Base-by-base conservation (phyloP, 1,140 invertebrate species). In the Trichonephila clavipes region DNA sequence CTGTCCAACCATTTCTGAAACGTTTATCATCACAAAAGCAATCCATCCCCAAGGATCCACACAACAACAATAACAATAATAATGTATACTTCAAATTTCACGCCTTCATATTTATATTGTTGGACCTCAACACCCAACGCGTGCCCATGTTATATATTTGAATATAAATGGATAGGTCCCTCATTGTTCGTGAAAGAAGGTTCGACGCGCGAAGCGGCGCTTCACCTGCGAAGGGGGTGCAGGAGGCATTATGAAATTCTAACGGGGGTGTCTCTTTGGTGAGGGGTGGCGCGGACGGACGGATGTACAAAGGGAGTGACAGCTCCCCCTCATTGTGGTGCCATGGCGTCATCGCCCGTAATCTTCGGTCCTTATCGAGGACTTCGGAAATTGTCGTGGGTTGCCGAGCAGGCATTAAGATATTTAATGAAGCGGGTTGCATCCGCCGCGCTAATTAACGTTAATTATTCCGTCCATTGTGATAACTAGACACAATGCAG, bases 391-490 rank as follows among this genome's bases (percentile, higher is more conserved):
- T 92, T 92, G 90, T 85, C 89, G 89, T 69, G 19, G 89, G 44
- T 51, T 28, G 64, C 28, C 90, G 90, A n/a, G 81, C 81, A 21
- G 90, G 90, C 90, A 92, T 92, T 92, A 92, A 92, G 90, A 92
- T 92, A 92, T 92, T 92, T 92, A 92, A 92, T 92, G 90, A 92
- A 85, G 81, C 90, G 90, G 62, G 77, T 28, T 34, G 90, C 90
- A 92, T 92, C 90, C 90, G 90, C 62, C 82, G 90, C 81, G 58
- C 90, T 92, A 92, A 92, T 92, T 92, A 92, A 92, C 90, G 90
- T 92, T 92, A 92, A 92, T 92, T 92, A 92, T 92, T 92, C 90
- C 81, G 81, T 92, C 82, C 81, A 85, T 92, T 92, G 90, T 92
- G 90, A 92, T 92, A 92, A 85, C 90, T 69, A 61, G 81, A 81